Evolutionary conservation across 2,113 vertebrate genomes (phyloP).

Genomic region (Myotis yumanensis): DNA sequence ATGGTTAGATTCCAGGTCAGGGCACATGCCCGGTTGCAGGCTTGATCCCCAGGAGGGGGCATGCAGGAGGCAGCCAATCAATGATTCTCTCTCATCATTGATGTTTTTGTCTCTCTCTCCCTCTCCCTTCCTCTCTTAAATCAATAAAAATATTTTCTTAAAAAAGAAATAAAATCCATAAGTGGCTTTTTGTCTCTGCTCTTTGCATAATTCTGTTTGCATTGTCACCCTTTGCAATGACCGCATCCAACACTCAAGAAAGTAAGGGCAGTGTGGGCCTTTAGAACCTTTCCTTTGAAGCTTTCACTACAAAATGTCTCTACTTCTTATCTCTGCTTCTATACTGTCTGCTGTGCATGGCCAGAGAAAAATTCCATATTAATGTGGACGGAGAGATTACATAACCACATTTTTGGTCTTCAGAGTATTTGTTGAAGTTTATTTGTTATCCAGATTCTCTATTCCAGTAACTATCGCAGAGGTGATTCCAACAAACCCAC

Average conservation of each 20-base stretch:
- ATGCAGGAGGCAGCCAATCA: too few relatives aligned
- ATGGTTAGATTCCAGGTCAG: too few relatives aligned
- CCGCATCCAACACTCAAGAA: not conserved
- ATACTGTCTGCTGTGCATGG: not conserved
- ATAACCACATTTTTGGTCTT: not conserved
- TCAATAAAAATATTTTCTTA: not conserved
- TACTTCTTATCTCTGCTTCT: not conserved
- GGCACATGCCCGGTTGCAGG: too few relatives aligned
- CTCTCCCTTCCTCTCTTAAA: too few relatives aligned
- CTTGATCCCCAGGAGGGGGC: too few relatives aligned
- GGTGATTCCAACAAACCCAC: not conserved
- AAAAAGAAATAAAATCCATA: not conserved
- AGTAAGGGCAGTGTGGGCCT: not conserved
- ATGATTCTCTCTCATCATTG: too few relatives aligned
- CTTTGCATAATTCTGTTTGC: not conserved
- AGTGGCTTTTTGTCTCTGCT: not conserved
- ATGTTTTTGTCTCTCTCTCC: too few relatives aligned
- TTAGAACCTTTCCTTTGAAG: not conserved
- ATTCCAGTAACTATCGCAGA: too few relatives aligned
- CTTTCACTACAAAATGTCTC: not conserved
- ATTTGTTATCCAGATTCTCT: not conserved
- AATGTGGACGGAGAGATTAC: accelerated
- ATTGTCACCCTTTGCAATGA: not conserved
- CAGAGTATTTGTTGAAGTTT: not conserved
- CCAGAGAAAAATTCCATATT: not conserved